Evolutionary conservation across 2,113 vertebrate genomes (phyloP).

Genomic region (Myotis davidii): DNA sequence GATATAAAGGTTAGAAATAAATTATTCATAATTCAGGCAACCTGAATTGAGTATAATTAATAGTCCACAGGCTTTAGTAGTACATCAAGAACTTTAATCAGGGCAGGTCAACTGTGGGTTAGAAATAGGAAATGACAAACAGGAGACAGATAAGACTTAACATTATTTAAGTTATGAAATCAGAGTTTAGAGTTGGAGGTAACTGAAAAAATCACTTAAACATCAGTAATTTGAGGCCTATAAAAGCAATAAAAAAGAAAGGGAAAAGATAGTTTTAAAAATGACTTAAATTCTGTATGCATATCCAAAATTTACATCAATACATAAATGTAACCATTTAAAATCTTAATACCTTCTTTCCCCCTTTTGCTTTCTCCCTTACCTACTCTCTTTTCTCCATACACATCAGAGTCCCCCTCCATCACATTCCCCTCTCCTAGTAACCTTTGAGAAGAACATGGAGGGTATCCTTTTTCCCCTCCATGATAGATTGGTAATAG

Average conservation of each 20-base stretch:
- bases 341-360: background rate
- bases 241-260: conserved; percentile 51
- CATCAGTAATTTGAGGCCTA: background rate
- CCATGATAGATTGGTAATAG: background rate
- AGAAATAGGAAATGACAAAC: conserved; percentile 68
- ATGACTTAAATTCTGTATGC: background rate
- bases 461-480: background rate
- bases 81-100: conserved; percentile 70
- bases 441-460: background rate
- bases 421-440: background rate
- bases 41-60: conserved; percentile 69
- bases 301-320: conserved; percentile 14
- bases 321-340: conserved; percentile 1
- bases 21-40: conserved; percentile 72
- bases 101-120: conserved; percentile 54
- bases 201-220: conserved; percentile 13
- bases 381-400: background rate
- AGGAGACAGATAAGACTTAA: conserved; percentile 48
- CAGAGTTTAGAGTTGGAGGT: conserved; percentile 9
- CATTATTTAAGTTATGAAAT: conserved; percentile 56
- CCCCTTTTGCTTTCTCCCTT: background rate
- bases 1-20: conserved; percentile 78
- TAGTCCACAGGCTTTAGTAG: conserved; percentile 60
- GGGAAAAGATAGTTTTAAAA: conserved; percentile 8
- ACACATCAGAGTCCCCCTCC: background rate